Base-by-base conservation (phyloP, 64 coral and sea anemone species). In the Orbicella faveolata region DNA sequence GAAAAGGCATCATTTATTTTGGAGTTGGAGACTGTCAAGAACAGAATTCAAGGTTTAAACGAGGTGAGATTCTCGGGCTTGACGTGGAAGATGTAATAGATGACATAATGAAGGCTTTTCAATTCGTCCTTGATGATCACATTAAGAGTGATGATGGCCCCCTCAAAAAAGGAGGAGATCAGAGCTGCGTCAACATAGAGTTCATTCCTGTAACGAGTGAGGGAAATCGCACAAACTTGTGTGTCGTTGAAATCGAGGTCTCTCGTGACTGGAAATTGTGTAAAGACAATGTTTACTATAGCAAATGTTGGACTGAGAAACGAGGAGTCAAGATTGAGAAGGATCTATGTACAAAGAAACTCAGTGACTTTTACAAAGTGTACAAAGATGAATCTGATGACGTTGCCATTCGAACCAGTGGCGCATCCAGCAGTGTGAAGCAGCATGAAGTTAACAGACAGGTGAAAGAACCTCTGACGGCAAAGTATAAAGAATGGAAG, bases 401-500 rank as follows among this genome's bases (percentile, higher is more conserved):
- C 9, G 89, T 83, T 37, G 79, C 73, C 34, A 73, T 90, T 74
- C 78, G 89, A 30, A 90, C 89, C 19, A 90, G 63, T 83, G 89
- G 89, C 21, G 79, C 89, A 34, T 75, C 89, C 17, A 37, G 53
- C 16, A 75, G 66, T 63, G 52, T 90, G 2, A 81, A 90, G 64
- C 89, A 74, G 35, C 66, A 83, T 90, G 89, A 90, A 16, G 89
- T 90, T 0, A 90, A 90, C 9, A 63, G 80, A 19, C 89, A 90
- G 61, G 79, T 90, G 13, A 68, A 75, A 48, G 89, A 90, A n/a
- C 89, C 89, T 44, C 78, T 90, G 3, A 83, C 41, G 57, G 73
- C 36, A 53, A 90, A 82, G 26, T 90, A 83, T 52, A 90, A 90
- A 34, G 89, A 90, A 72, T 90, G 89, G 89, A 90, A 74, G 19